phyloP scores from a whole-genome alignment of 2,888 invertebrate species.

The Eupithecia exiguata region DNA sequence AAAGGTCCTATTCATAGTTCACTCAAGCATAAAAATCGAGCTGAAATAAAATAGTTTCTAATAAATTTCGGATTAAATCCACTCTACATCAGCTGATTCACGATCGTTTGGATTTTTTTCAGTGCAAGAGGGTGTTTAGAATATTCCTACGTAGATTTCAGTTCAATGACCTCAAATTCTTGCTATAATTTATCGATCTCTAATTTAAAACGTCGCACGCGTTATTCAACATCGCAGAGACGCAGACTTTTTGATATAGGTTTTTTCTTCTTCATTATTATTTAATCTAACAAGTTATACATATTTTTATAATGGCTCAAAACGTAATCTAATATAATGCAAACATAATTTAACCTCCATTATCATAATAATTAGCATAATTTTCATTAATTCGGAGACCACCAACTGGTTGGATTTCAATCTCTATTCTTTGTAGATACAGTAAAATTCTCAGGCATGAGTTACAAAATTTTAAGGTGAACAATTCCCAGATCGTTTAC shows the following conservation, averaged over 20 bases:
- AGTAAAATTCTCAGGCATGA: slow-evolving; percentile 19
- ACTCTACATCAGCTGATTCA: slow-evolving; percentile 61
- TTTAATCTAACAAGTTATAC: slow-evolving; percentile 41
- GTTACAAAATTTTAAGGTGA: slow-evolving; percentile 37
- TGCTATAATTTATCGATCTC: slow-evolving; percentile 63
- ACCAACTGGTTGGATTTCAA: slow-evolving; percentile 22
- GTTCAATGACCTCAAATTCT: slow-evolving; percentile 72
- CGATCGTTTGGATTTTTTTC: slow-evolving; percentile 53
- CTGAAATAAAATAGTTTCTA: slow-evolving; percentile 73
- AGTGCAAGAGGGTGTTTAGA: slow-evolving; percentile 68
- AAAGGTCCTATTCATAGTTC: slow-evolving; percentile 72
- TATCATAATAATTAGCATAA: slow-evolving; percentile 49
- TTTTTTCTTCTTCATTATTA: slow-evolving; percentile 43
- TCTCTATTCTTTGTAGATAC: slow-evolving; percentile 16
- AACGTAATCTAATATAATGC: slow-evolving; percentile 45
- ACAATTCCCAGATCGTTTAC: slow-evolving; percentile 48
- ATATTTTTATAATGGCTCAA: slow-evolving; percentile 49
- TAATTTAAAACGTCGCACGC: slow-evolving; percentile 59
- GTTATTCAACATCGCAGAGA: slow-evolving; percentile 51
- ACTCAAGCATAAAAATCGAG: slow-evolving; percentile 60
- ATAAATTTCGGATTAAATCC: slow-evolving; percentile 75
- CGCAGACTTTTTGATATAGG: slow-evolving; percentile 13
- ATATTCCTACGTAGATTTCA: slow-evolving; percentile 51
- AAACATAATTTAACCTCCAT: slow-evolving; percentile 46
- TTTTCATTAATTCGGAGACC: slow-evolving; percentile 35